Conservation (phyloP, 2,113 vertebrate species). For the Coreoperca whiteheadi region DNA sequence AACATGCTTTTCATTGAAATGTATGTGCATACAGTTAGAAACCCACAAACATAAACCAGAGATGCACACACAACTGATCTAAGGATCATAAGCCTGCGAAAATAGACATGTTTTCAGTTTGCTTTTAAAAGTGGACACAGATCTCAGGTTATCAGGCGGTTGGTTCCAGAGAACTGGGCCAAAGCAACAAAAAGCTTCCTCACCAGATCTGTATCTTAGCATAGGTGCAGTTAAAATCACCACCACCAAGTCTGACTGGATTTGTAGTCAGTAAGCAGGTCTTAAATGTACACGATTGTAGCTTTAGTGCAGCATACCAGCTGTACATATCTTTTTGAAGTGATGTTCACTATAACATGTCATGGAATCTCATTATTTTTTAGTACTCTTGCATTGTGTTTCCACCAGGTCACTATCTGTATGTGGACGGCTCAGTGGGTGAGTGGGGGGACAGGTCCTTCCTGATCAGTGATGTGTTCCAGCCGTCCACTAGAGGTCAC, state of each 20-base stretch:
- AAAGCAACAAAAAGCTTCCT: neutral
- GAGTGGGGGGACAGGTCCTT: constrained; percentile 69
- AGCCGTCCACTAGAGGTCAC: constrained; percentile 69
- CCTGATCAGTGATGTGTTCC: constrained; percentile 78
- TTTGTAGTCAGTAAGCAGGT: neutral
- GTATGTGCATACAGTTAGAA: neutral
- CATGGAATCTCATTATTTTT: neutral
- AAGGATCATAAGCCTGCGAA: neutral
- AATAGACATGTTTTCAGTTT: neutral
- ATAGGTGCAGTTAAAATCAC: neutral
- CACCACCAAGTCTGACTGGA: neutral
- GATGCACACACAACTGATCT: too few relatives aligned
- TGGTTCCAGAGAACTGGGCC: neutral
- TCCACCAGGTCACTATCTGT: constrained; percentile 79
- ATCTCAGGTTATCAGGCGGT: neutral
- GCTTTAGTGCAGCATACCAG: neutral
- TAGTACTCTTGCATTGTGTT: too few relatives aligned
- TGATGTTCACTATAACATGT: neutral
- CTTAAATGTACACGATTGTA: neutral
- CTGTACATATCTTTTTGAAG: neutral
- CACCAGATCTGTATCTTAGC: too few relatives aligned
- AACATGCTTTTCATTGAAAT: too few relatives aligned
- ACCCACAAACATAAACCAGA: neutral
- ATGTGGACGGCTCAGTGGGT: constrained; percentile 81
- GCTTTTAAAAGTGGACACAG: neutral